A percentile compares a stretch with the other conserved stretches of the same genome.
Evolutionary conservation across 2,888 invertebrate species (phyloP).

Genomic region (Neria commutata): DNA sequence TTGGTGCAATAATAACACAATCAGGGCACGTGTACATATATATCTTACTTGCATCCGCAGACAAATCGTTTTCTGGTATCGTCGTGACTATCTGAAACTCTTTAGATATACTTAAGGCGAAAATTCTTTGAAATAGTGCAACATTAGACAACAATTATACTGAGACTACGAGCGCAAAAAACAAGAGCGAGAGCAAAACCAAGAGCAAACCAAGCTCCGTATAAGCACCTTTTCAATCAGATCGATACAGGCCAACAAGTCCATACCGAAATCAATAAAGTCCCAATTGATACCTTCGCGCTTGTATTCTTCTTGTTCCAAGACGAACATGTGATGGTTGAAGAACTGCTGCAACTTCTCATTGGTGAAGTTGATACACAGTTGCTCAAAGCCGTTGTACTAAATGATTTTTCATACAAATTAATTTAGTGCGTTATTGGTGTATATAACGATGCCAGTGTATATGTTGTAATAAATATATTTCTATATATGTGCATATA

Average conservation of each 20-base stretch:
- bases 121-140: constrained; percentile 9
- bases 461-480: too few species aligned
- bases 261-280: constrained; percentile 99
- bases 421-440: too few species aligned
- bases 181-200: not conserved
- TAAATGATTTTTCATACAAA: too few species aligned
- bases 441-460: too few species aligned
- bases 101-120: constrained; percentile 4
- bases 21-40: too few species aligned
- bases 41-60: constrained; percentile 4
- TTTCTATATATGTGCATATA: too few species aligned
- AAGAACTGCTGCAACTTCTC: constrained; percentile 99
- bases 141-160: constrained; percentile 7
- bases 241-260: constrained; percentile 97
- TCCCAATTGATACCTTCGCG: constrained; percentile 97
- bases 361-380: constrained; percentile 99
- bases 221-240: constrained; percentile 90
- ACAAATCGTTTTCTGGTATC: not conserved
- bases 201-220: not conserved
- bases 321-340: constrained; percentile 99
- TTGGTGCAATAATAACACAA: too few species aligned
- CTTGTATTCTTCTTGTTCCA: constrained; percentile 99
- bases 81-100: not conserved
- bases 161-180: not conserved
- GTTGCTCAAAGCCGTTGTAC: constrained; percentile 99